Conservation (phyloP, 2,888 invertebrate species). For the Hemicrepidius hirtus region DNA sequence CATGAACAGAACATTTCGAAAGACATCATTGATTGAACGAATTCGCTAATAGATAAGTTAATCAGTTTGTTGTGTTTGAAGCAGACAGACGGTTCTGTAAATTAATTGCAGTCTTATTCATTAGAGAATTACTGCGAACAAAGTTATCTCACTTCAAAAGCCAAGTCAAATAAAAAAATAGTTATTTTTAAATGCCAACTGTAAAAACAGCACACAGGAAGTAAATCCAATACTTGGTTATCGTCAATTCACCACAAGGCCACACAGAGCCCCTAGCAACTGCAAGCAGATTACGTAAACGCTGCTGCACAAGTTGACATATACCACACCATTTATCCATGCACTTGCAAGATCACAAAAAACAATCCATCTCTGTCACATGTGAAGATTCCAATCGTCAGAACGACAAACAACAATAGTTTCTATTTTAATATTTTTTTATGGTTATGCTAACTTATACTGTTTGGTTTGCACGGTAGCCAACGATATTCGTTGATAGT, state of each 20-base stretch:
- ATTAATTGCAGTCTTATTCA: no score
- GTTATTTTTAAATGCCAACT: conserved; percentile 26
- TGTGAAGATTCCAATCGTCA: no score
- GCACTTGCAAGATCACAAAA: conserved; percentile 5
- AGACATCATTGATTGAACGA: no score
- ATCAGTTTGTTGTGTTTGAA: no score
- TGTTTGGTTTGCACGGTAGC: conserved; percentile 15
- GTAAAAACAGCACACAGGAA: conserved; percentile 31
- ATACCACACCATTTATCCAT: conserved; percentile 27
- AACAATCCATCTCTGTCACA: conserved; percentile 2
- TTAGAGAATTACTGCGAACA: no score
- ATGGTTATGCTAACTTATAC: not conserved
- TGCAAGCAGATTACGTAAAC: conserved; percentile 57
- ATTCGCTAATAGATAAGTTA: no score
- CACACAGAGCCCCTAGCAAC: conserved; percentile 55
- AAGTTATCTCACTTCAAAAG: no score
- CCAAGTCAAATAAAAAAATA: not conserved
- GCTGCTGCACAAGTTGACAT: conserved; percentile 36
- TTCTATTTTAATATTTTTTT: not conserved
- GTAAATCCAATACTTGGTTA: conserved; percentile 46
- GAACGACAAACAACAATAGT: no score
- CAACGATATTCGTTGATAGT: not conserved
- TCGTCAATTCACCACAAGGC: conserved; percentile 55
- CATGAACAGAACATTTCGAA: no score
- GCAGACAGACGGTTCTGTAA: no score